Percentiles rank a stretch among this genome's conserved stretches.
Conservation (phyloP, 2,113 vertebrate species). For the Porphyrio hochstetteri region DNA sequence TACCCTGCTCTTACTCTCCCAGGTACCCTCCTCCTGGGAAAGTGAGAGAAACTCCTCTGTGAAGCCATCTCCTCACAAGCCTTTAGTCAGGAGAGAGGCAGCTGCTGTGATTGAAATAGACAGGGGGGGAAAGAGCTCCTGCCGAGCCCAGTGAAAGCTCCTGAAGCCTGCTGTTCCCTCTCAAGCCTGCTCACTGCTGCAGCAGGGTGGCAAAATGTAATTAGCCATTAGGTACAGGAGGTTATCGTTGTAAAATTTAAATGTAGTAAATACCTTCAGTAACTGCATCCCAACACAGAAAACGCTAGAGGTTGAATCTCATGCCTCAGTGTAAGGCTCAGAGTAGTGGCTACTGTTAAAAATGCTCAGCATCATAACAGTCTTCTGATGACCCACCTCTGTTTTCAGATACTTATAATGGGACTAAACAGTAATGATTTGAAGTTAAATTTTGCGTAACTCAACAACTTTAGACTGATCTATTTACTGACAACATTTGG, state of each 20-base stretch:
- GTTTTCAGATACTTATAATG: not conserved
- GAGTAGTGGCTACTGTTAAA: not conserved
- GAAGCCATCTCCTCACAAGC: not conserved
- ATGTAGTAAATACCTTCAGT: not conserved
- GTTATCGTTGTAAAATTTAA: not conserved
- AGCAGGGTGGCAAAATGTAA: not conserved
- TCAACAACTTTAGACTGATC: not conserved
- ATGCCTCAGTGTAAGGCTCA: not conserved
- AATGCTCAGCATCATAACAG: not conserved
- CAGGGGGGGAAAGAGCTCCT: not conserved
- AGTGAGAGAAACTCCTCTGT: not conserved
- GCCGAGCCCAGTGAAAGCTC: not conserved
- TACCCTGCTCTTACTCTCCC: not conserved
- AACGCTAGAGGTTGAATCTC: not conserved
- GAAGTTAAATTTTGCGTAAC: not conserved
- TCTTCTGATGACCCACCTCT: not conserved
- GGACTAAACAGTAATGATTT: not conserved
- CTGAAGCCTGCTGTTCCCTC: not conserved
- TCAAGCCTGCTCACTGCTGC: not conserved
- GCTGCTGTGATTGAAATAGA: not conserved
- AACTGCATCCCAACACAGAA: not conserved
- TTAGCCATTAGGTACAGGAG: not conserved
- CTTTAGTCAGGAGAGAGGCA: not conserved
- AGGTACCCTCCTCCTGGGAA: not conserved
- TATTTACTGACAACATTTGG: not conserved